These are phyloP conservation scores for Willisornis vidua DNA, from an alignment of 2,113 vertebrate species.

Conservation along the genomic window DNA sequence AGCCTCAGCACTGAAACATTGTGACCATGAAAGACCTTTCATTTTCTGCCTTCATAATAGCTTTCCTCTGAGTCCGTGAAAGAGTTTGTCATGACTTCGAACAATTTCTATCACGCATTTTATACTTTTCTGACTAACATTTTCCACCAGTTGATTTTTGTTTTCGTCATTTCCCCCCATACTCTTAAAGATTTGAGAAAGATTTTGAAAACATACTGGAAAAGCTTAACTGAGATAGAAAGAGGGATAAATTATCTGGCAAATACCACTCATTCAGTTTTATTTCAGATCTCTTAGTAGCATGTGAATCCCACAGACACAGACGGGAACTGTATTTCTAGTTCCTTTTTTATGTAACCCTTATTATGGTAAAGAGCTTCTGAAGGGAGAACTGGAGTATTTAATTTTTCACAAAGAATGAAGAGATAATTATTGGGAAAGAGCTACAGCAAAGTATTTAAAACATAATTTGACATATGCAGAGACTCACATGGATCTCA, in stretches of 20 bases:
- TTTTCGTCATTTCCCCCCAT: neutral
- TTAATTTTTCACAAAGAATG: neutral
- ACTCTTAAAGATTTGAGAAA: neutral
- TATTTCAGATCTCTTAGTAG: neutral
- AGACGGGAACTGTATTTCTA: neutral
- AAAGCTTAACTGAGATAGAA: neutral
- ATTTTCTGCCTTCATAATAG: neutral
- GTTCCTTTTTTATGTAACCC: neutral
- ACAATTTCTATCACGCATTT: neutral
- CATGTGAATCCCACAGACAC: neutral
- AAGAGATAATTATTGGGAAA: neutral
- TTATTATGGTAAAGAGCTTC: neutral
- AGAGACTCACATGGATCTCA: neutral
- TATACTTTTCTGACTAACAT: neutral
- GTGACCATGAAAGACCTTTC: constrained; percentile 8
- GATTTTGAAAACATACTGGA: neutral
- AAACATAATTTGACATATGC: neutral
- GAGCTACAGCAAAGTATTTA: neutral
- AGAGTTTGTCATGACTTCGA: neutral
- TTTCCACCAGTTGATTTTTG: neutral
- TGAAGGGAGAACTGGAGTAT: neutral
- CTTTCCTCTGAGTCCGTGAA: neutral
- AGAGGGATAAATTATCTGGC: neutral
- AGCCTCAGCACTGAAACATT: constrained; percentile 7
- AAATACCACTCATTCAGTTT: neutral